These are phyloP conservation scores for Yponomeuta evonymella DNA, from an alignment of 2,888 invertebrate species.

Conservation along the genomic window DNA sequence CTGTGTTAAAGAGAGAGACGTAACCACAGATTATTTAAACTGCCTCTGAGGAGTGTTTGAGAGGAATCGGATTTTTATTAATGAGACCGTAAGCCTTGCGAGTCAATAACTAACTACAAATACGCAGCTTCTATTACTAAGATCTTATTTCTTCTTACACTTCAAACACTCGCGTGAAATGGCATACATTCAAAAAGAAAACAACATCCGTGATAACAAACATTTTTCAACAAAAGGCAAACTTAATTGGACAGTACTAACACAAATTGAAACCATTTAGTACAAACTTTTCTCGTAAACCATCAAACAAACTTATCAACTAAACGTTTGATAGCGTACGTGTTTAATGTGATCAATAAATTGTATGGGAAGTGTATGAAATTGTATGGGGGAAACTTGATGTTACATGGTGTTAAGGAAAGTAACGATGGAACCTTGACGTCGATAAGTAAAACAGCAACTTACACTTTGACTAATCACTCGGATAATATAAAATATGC, in stretches of 20 bases:
- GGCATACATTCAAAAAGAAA: slow-evolving; percentile 44
- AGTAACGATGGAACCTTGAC: slow-evolving; percentile 1
- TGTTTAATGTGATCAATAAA: slow-evolving; percentile 6
- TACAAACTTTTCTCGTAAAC: slow-evolving; percentile 44
- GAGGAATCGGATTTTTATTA: no score
- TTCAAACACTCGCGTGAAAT: slow-evolving; percentile 38
- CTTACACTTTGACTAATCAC: slow-evolving; percentile 11
- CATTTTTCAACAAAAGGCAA: slow-evolving; percentile 39
- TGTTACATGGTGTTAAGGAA: slow-evolving; percentile 10
- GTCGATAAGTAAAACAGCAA: slow-evolving; percentile 8
- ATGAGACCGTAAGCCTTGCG: slow-evolving; percentile 37
- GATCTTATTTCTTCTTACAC: slow-evolving; percentile 64
- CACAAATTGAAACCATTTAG: slow-evolving; percentile 60
- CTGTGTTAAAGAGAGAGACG: no score
- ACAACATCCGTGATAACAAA: slow-evolving; percentile 34
- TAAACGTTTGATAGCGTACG: slow-evolving; percentile 1
- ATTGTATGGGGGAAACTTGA: slow-evolving; percentile 3
- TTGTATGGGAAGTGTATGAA: slow-evolving; percentile 4
- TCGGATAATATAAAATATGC: neutral
- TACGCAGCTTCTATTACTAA: slow-evolving; percentile 46
- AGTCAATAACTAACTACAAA: slow-evolving; percentile 67
- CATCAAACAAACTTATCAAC: slow-evolving; percentile 33
- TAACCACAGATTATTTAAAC: no score
- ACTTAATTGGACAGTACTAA: slow-evolving; percentile 53
- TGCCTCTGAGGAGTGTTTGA: no score